phyloP scores from a whole-genome alignment of 92 coral and sea anemone species.

The Galaxea fascicularis region DNA sequence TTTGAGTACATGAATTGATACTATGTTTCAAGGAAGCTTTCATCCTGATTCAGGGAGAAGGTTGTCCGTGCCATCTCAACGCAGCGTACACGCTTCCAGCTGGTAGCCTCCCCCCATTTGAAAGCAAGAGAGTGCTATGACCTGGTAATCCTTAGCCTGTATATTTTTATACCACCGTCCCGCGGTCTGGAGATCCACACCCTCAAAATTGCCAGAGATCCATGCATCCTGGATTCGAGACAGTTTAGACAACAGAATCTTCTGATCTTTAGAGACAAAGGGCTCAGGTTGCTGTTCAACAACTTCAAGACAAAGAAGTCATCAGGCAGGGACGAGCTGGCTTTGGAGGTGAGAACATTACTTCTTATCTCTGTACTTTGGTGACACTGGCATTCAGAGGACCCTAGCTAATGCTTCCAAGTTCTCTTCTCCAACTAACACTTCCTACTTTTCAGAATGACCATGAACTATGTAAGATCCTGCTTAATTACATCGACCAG shows the following conservation, averaged over 20 bases:
- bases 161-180: no score
- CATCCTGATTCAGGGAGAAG: neutral
- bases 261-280: neutral
- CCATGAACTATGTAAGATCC: no score
- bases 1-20: no score
- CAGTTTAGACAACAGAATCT: neutral
- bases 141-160: neutral
- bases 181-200: neutral
- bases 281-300: neutral
- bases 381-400: no score
- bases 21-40: no score
- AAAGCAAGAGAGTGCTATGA: neutral
- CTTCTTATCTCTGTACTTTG: no score
- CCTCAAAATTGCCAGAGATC: neutral
- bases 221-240: neutral
- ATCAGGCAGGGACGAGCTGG: neutral
- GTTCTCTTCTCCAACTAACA: no score
- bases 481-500: no score
- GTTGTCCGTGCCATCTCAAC: neutral
- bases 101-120: neutral
- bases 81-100: neutral
- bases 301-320: neutral
- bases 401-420: no score
- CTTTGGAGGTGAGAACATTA: neutral
- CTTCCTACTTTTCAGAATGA: no score